A percentile compares a stretch with the other conserved stretches of the same genome.
Evolutionary conservation across 2,113 vertebrate species (phyloP).

Genomic region (Capreolus pygargus): DNA sequence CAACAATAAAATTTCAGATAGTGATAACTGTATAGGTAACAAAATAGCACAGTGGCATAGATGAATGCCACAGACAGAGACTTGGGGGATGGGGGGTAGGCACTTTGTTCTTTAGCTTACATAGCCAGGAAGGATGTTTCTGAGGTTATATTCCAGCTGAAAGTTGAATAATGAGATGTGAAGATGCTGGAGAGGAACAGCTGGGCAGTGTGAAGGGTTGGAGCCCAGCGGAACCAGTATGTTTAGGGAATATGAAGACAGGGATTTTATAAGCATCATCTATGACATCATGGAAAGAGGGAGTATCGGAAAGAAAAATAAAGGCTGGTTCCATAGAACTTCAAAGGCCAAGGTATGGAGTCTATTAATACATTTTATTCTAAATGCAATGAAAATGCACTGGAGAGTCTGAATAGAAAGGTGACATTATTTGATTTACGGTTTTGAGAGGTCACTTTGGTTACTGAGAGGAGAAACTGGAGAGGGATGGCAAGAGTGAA

Average conservation of each 20-base stretch:
- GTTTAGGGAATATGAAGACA: background rate
- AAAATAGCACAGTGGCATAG: background rate
- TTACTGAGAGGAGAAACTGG: background rate
- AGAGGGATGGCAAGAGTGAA: background rate
- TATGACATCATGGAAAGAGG: background rate
- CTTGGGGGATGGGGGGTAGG: rapidly evolving
- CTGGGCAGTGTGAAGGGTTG: background rate
- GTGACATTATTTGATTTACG: background rate
- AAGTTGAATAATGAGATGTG: background rate
- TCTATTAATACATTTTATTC: background rate
- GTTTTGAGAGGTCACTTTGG: background rate
- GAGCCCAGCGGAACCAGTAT: background rate
- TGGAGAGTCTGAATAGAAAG: background rate
- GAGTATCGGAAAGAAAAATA: background rate
- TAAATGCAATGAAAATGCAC: background rate
- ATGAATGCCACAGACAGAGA: background rate
- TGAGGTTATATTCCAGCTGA: background rate
- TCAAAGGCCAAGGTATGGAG: background rate
- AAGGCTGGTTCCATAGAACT: background rate
- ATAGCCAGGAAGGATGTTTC: background rate
- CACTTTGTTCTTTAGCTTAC: background rate
- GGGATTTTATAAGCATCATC: background rate
- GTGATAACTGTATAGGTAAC: background rate
- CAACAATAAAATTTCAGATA: background rate
- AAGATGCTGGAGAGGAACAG: background rate